A percentile compares a stretch with the other conserved stretches of the same genome.
phyloP scores from a whole-genome alignment of 2,888 invertebrate species.

The Epinotia nisella region DNA sequence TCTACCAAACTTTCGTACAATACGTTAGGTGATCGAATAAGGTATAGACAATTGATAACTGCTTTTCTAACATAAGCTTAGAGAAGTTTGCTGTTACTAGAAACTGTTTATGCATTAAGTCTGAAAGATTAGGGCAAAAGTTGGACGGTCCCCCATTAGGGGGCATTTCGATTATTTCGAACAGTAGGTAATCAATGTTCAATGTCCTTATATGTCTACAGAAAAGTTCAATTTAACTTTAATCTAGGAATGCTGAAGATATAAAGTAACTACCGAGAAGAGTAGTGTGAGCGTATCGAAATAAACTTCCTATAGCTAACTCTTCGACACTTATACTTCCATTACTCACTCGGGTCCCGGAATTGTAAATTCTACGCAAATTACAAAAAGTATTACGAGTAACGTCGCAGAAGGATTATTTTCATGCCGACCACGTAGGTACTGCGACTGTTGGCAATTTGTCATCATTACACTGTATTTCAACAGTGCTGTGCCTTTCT shows the following conservation, averaged over 20 bases:
- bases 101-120: no score
- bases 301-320: neutral
- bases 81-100: no score
- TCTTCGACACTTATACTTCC: neutral
- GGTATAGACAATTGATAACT: no score
- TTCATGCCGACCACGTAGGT: slow-evolving; percentile 22
- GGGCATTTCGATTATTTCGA: no score
- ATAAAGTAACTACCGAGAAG: neutral
- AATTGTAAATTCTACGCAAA: slow-evolving; percentile 17
- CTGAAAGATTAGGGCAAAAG: no score
- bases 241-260: neutral
- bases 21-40: no score
- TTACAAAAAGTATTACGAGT: neutral
- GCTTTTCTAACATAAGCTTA: no score
- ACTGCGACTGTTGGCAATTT: slow-evolving; percentile 6
- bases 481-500: neutral
- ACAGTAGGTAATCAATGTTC: no score
- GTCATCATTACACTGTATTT: slow-evolving; percentile 18
- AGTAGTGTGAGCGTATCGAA: neutral
- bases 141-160: no score
- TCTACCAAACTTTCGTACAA: no score
- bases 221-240: neutral
- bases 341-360: neutral
- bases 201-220: no score
- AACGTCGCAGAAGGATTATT: neutral